Evolutionary conservation across 37 sponge, comb jelly and placozoan species (phyloP), one percentile per base, ranked within the genome.

Genomic region (Chondrosia reniformis): DNA sequence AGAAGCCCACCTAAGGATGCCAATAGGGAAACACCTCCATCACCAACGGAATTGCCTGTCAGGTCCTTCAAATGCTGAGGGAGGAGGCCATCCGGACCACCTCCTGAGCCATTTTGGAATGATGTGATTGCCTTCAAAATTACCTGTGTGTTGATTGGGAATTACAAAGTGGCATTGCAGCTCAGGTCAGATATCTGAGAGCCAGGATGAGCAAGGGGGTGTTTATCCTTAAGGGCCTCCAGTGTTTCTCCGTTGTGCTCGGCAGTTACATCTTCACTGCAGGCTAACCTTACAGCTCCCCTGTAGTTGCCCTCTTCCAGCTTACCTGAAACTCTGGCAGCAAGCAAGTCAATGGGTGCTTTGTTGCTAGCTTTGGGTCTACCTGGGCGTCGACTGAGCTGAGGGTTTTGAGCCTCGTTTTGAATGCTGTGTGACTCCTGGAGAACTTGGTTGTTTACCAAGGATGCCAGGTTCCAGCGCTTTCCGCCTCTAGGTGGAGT

Each of bases 61-160:
- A 77, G 32, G 30, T 83, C 84, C 42, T 83, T 76, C n/a, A 77
- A 67, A 32, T 83, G 52, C 15, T 49, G 52, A 15, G 52, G 52
- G 15, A 49, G 52, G 52, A 49, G 52, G 52, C 52, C 52, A 49
- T 49, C 52, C 15, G 52, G 52, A 10, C 52, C 52, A 10, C 52
- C 52, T 49, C 67, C 81, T 87, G 27, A 87, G 83, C 22, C 79
- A 49, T 10, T 15, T 19, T 10, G 52, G 52, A 49, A 49, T 49
- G 52, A 19, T 49, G 52, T 49, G 15, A 49, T 49, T 49, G 52
- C 52, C 52, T 49, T 49, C 52, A 49, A 15, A 15, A 49, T 49
- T 19, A 19, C 52, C 52, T 49, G 15, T 49, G 52, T 49, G 52
- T 10, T 49, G 52, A 49, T 49, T 19, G 52, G 52, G 52, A 49